Percentiles rank a stretch among this genome's conserved stretches.
These are phyloP conservation scores for Micrasema minimum DNA, from an alignment of 1,140 invertebrate genomes.

Conservation along the genomic window DNA sequence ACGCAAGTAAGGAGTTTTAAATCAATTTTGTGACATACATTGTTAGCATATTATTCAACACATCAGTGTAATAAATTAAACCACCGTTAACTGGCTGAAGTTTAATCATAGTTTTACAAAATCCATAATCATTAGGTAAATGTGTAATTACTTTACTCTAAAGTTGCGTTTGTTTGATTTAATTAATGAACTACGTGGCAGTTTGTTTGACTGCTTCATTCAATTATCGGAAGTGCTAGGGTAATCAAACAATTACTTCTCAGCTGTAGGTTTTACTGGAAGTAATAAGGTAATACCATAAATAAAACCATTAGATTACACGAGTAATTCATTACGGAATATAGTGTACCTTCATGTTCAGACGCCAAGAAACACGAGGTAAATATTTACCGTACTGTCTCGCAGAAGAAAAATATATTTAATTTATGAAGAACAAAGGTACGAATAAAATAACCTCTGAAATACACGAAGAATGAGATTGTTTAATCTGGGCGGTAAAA, in stretches of 20 bases:
- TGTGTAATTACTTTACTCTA: slow-evolving; percentile 3
- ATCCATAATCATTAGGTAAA: too few relatives aligned
- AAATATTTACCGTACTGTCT: not conserved
- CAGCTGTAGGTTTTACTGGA: not conserved
- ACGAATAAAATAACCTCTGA: not conserved
- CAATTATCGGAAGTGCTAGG: slow-evolving; percentile 50
- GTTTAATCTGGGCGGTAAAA: too few relatives aligned
- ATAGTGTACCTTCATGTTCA: not conserved
- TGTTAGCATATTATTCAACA: too few relatives aligned
- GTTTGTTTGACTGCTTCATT: slow-evolving; percentile 47
- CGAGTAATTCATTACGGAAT: too few relatives aligned
- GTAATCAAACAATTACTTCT: slow-evolving; percentile 47
- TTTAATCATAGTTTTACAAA: too few relatives aligned
- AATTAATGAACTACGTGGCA: not conserved
- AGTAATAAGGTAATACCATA: slow-evolving; percentile 25
- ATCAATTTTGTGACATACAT: too few relatives aligned
- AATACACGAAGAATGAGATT: too few relatives aligned
- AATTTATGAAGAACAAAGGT: not conserved
- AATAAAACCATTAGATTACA: slow-evolving; percentile 1
- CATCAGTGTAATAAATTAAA: too few relatives aligned
- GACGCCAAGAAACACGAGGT: not conserved
- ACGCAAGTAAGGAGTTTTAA: too few relatives aligned
- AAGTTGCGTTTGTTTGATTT: slow-evolving; percentile 12
- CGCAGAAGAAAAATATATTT: not conserved
- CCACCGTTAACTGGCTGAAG: too few relatives aligned